Percentiles rank a stretch among this genome's conserved stretches.
Evolutionary conservation across 2,888 invertebrate genomes (phyloP).

Genomic region (Eupithecia subumbrata): DNA sequence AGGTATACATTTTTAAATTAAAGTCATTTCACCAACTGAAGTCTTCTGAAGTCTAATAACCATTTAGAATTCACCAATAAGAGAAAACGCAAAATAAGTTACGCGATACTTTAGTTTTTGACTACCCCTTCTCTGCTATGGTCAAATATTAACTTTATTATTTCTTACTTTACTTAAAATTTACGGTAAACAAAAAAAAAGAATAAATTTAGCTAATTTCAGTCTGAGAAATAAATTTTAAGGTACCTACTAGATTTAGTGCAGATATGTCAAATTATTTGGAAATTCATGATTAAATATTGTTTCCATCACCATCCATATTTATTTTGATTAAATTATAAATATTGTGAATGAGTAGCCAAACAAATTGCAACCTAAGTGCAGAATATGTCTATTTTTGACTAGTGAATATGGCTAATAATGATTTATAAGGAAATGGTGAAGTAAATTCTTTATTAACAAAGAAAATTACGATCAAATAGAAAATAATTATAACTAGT

Average conservation of each 20-base stretch:
- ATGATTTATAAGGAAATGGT: not conserved
- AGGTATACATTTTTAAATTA: not conserved
- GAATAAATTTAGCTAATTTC: slow-evolving; percentile 22
- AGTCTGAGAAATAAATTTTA: slow-evolving; percentile 29
- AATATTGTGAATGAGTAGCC: not conserved
- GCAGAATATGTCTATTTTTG: not conserved
- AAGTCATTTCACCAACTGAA: not conserved
- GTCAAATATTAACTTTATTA: not conserved
- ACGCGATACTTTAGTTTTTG: not conserved
- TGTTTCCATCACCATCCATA: not conserved
- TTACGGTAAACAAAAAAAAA: slow-evolving; percentile 1
- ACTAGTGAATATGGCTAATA: not conserved
- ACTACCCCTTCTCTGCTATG: not conserved
- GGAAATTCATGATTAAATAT: not conserved
- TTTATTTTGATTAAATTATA: not conserved
- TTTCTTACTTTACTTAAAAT: not conserved
- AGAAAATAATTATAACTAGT: not conserved
- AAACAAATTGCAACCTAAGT: slow-evolving; percentile 1
- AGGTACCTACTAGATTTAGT: not conserved
- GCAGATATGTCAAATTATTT: slow-evolving; percentile 5
- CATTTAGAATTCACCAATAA: not conserved
- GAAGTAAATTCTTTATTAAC: not conserved
- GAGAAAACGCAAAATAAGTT: not conserved
- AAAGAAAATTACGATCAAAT: not conserved
- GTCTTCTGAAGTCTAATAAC: not conserved